These are phyloP conservation scores for Labeo rohita DNA, from an alignment of 2,113 vertebrate genomes.

Conservation along the genomic window DNA sequence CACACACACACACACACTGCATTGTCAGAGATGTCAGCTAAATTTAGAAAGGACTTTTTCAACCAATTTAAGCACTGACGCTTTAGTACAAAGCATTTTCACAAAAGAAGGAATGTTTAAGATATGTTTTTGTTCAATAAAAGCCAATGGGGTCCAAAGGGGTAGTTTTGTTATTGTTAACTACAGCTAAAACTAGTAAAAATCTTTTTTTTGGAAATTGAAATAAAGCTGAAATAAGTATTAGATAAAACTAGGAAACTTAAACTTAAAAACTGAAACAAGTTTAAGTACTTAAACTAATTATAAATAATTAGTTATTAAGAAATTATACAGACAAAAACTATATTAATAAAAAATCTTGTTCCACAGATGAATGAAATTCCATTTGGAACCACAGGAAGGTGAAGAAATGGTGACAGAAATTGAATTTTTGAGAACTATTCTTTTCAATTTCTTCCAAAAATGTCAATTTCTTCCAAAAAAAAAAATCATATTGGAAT, in stretches of 20 bases:
- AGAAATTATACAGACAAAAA: not conserved
- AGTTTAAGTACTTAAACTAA: not conserved
- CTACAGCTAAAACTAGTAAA: not conserved
- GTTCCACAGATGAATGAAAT: not conserved
- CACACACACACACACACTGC: not conserved
- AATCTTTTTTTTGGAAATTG: not conserved
- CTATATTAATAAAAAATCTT: too few relatives aligned
- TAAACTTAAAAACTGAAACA: not conserved
- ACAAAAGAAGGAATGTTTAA: not conserved
- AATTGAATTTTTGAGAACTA: not conserved
- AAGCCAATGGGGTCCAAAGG: not conserved
- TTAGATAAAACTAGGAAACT: not conserved
- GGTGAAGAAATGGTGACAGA: not conserved
- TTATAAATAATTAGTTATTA: too few relatives aligned
- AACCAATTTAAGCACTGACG: not conserved
- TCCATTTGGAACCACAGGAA: not conserved
- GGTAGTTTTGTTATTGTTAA: not conserved
- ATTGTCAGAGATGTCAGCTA: not conserved
- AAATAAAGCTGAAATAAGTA: not conserved
- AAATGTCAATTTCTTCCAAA: not conserved
- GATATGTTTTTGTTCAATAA: not conserved
- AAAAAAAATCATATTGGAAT: not conserved
- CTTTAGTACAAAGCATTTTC: not conserved
- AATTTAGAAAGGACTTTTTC: not conserved
- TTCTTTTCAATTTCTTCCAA: not conserved